phyloP scores from a whole-genome alignment of 2,888 invertebrate species.

The Chymomyza procnemis region DNA sequence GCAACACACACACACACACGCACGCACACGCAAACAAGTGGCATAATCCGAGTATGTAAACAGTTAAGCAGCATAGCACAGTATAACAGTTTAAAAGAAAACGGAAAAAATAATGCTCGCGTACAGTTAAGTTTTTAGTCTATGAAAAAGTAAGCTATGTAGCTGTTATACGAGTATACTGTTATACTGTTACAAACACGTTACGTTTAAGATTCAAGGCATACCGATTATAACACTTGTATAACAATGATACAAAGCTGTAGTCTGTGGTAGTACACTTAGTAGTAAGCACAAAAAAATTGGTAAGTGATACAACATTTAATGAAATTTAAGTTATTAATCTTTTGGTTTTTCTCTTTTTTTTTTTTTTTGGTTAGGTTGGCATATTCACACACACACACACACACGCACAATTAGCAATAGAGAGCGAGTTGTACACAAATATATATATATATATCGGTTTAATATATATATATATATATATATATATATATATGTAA shows the following conservation, averaged over 20 bases:
- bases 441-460: neutral
- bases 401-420: conserved; percentile 10
- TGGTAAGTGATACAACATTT: conserved; percentile 3
- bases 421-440: conserved; percentile 9
- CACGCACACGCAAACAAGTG: neutral
- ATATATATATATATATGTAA: neutral
- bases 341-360: too few species aligned
- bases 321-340: conserved; percentile 4
- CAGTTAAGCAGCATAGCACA: neutral
- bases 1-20: conserved; percentile 13
- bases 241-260: neutral
- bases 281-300: neutral
- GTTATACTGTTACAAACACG: neutral
- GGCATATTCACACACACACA: neutral
- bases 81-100: neutral
- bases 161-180: too few species aligned
- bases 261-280: neutral
- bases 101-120: neutral
- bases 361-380: conserved; percentile 3
- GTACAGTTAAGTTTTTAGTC: neutral
- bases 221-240: neutral
- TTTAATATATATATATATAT: conserved; percentile 11
- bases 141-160: neutral
- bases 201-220: too few species aligned
- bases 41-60: conserved; percentile 3